Base-by-base conservation (phyloP, 2,113 vertebrate genomes). In the Oriolus oriolus region DNA sequence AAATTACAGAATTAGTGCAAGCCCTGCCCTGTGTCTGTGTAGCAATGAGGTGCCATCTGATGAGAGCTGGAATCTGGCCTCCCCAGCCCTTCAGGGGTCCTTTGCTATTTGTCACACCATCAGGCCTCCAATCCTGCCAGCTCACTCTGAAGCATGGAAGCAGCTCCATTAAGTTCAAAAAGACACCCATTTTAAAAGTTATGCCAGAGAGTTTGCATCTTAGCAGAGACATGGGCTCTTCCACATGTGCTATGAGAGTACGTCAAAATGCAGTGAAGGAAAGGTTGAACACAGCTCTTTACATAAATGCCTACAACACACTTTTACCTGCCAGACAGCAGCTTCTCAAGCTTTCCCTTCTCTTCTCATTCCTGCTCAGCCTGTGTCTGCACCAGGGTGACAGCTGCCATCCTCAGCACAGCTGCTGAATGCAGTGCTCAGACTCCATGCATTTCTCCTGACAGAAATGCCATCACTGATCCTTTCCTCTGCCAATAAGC, bases 1-100 rank as follows among this genome's bases (percentile, higher is more conserved):
- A 80, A 92, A 92, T 84, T 54, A 81, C 47, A 59, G 84, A 87
- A 84, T 92, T 75, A 89, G 84, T 63, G 84, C 64, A 93, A 95
- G 47, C 39, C 30, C 84, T 66, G 33, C 49, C 71, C 69, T 74
- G n/a, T 71, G 78, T 75, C 85, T 81, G 30, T 52, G 21, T 52
- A 74, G 68, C 64, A 82, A 66, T 30, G 71, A 63, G 47, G 59
- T 80, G 59, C 44, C 27, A 71, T 84, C 82, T 81, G 79, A 92
- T 49, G 64, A 87, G 70, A 95, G 47, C 92, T 93, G 88, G 73
- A 90, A 84, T 71, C 56, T 23, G 50, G 83, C 68, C 56, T 84
- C 28, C 37, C 27, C n/a, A 52, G 52, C 84, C 42, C 79, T 77
- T 86, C 54, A 86, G 85, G 54, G 49, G 33, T 85, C 59, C 54